Conservation (phyloP, 2,113 vertebrate genomes). For the Gasterosteus aculeatus region DNA sequence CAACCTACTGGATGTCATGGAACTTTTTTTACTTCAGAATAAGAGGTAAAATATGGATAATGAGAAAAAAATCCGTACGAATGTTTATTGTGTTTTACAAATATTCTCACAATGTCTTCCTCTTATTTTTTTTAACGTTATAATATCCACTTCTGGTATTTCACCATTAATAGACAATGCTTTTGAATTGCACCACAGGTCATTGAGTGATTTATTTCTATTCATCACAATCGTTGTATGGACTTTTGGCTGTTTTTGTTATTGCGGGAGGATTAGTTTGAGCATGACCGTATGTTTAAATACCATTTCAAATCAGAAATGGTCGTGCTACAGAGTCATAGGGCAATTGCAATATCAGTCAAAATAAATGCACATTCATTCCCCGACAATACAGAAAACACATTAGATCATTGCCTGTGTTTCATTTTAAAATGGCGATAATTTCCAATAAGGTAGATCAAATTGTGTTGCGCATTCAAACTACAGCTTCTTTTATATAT, state of each 20-base stretch:
- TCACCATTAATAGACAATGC: not conserved
- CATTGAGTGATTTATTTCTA: not conserved
- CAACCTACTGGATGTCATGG: not conserved
- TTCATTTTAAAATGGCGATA: not conserved
- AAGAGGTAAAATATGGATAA: not conserved
- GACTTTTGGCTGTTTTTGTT: not conserved
- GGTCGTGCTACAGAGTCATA: not conserved
- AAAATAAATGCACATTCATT: not conserved
- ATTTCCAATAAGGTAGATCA: not conserved
- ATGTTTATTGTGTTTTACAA: not conserved
- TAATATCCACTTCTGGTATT: not conserved
- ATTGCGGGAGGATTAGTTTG: not conserved
- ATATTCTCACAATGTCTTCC: not conserved
- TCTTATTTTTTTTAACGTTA: not conserved
- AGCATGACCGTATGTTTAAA: not conserved
- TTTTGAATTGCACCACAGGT: not conserved
- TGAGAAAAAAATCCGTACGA: not conserved
- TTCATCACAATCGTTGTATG: not conserved
- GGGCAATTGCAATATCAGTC: no score
- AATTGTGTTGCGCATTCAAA: not conserved
- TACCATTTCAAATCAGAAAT: not conserved
- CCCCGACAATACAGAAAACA: not conserved
- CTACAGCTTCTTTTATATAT: constrained; percentile 1
- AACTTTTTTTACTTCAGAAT: not conserved
- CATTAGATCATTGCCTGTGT: not conserved